phyloP scores from a whole-genome alignment of 2,113 vertebrate genomes.

The Noturus placidus region DNA sequence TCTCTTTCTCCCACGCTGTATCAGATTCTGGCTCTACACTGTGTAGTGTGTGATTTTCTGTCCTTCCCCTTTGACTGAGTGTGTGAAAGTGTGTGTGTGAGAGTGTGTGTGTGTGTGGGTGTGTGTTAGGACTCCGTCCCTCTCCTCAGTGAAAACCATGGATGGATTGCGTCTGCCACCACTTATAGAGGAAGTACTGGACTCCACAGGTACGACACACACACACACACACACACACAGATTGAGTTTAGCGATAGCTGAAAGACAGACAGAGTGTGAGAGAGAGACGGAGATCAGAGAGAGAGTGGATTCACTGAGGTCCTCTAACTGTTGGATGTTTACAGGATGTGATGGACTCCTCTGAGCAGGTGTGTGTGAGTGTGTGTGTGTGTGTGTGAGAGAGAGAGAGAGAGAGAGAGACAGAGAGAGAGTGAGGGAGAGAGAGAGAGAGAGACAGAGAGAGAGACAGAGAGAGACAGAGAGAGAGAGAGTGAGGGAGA shows the following conservation, averaged over 20 bases:
- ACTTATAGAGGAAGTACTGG: slow-evolving; percentile 73
- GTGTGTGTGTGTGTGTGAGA: slow-evolving; percentile 20
- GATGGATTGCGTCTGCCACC: slow-evolving; percentile 74
- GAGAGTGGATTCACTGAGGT: not conserved
- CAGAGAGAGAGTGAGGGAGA: too few relatives aligned
- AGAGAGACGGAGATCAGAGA: not conserved
- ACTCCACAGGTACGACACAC: slow-evolving; percentile 67
- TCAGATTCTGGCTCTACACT: slow-evolving; percentile 39
- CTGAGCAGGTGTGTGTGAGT: slow-evolving; percentile 6
- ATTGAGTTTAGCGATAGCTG: not conserved
- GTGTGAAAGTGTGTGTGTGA: not conserved
- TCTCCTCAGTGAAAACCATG: slow-evolving; percentile 67
- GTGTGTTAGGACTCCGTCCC: slow-evolving; percentile 61
- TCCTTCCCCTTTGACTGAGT: slow-evolving; percentile 16
- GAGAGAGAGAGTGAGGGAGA: too few relatives aligned
- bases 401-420: too few relatives aligned
- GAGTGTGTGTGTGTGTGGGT: slow-evolving; percentile 17
- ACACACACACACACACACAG: not conserved
- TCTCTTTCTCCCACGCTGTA: slow-evolving; percentile 5
- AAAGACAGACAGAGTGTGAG: not conserved
- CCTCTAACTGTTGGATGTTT: not conserved
- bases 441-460: too few relatives aligned
- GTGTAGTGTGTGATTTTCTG: slow-evolving; percentile 49
- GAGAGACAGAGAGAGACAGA: too few relatives aligned
- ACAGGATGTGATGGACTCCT: not conserved